Conservation (phyloP, 2,113 vertebrate genomes). For the Stigmatopora argus region DNA sequence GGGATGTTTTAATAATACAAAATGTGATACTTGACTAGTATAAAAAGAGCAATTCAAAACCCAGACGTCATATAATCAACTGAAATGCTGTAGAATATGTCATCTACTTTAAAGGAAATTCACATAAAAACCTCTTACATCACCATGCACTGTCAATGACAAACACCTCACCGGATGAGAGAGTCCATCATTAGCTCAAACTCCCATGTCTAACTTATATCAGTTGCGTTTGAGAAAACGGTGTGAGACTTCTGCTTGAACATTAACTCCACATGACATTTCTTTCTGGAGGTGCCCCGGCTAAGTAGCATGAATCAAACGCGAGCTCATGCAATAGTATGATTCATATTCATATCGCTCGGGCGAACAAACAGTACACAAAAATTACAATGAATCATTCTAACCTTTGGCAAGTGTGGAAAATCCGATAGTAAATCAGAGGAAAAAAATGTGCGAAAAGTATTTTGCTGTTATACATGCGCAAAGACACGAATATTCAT, state of each 20-base stretch:
- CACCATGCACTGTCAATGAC: neutral
- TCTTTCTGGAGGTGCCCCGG: constrained; percentile 1
- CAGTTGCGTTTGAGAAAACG: neutral
- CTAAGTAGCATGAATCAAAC: constrained; percentile 38
- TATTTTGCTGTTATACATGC: neutral
- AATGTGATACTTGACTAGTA: neutral
- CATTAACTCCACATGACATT: neutral
- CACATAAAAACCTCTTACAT: neutral
- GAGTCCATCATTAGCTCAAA: neutral
- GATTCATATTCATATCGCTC: constrained; percentile 35
- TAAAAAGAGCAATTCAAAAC: neutral
- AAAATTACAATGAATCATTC: constrained; percentile 39
- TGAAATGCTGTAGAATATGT: neutral
- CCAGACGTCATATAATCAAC: neutral
- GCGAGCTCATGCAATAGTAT: constrained; percentile 18
- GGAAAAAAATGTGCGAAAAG: constrained; percentile 11
- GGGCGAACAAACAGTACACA: constrained; percentile 17
- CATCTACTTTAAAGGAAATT: neutral
- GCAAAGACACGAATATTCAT: neutral
- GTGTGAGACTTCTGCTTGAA: neutral
- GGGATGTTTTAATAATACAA: neutral
- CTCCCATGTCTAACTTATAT: neutral
- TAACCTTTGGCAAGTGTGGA: constrained; percentile 10
- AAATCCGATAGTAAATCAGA: constrained; percentile 14
- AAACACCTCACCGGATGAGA: neutral